phyloP scores from a whole-genome alignment of 2,113 vertebrate genomes.

The Chelonoidis abingdonii region DNA sequence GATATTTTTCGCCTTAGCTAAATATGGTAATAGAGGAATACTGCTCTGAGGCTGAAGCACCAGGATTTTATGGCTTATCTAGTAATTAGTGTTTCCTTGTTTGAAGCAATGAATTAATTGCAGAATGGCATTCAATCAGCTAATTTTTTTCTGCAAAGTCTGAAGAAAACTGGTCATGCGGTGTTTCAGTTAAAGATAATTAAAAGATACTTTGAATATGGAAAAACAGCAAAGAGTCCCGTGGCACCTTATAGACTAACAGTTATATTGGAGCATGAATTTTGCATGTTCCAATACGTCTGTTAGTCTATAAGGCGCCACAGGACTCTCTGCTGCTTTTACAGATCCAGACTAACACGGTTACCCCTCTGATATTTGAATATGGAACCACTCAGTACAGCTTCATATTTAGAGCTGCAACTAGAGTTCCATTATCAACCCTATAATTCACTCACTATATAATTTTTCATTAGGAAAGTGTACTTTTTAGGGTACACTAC shows the following conservation, averaged over 20 bases:
- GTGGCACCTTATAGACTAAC: too few relatives aligned
- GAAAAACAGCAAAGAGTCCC: background rate
- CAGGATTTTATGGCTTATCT: background rate
- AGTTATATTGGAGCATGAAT: too few relatives aligned
- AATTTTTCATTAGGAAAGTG: background rate
- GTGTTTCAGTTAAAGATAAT: background rate
- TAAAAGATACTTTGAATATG: background rate
- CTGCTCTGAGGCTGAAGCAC: background rate
- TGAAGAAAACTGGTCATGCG: background rate
- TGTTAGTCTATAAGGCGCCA: too few relatives aligned
- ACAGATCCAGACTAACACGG: too few relatives aligned
- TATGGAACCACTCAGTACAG: background rate
- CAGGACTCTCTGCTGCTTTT: too few relatives aligned
- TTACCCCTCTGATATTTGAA: background rate
- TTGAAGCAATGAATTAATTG: background rate
- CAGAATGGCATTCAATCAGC: background rate
- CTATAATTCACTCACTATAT: background rate
- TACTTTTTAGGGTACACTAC: background rate
- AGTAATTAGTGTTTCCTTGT: background rate
- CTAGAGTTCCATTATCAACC: background rate
- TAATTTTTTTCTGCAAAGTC: background rate
- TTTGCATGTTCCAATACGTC: too few relatives aligned
- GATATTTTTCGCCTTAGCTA: fast-evolving
- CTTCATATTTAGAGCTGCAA: background rate
- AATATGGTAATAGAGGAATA: background rate